Base-by-base conservation (phyloP, 92 coral and sea anemone genomes). In the Parazoanthus darwini region DNA sequence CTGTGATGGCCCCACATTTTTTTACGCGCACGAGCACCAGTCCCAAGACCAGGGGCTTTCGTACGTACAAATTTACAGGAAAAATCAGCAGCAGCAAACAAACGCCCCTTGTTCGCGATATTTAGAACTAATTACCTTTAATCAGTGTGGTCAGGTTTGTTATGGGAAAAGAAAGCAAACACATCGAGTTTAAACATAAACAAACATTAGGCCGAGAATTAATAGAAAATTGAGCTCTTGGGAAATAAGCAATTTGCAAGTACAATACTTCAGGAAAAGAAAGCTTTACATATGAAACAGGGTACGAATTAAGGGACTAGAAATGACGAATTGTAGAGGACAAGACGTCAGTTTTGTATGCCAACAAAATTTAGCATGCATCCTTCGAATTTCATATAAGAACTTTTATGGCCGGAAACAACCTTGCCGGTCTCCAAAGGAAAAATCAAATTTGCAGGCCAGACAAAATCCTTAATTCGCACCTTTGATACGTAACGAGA, bases 151-250 rank as follows among this genome's bases (percentile, higher is more conserved):
- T 68, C 42, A 43, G 0, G 35, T 38, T 82, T 82, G 74, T 37
- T 65, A 54, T 82, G 54, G 37, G 35, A 42, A 50, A 83, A 68
- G 56, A 29, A 48, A 71, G 38, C 79, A 84, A 70, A 68, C 67
- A 70, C 66, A 68, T 6, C 42, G 44, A 46, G 79, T 54, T 29
- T 35, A 70, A 71, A 22, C 9, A 18, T 35, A 68, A 71, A 84
- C 15, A 48, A 84, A 48, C 78, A 29, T 26, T 33, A 16, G 87
- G 86, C 26, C 29, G 67, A 71, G 71, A 80, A 0, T 46, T 29
- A 33, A 54, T 18, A 68, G 15, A 56, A 29, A 29, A 15, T 59
- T 37, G 35, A 80, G 72, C 71, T 38, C n/a, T 16, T 72, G 16
- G 48, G 58, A 80, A 80, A 56, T 38, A 35, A 54, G 72, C 18